Evolutionary conservation across 2,113 vertebrate species (phyloP).

Genomic region (Grus americana): DNA sequence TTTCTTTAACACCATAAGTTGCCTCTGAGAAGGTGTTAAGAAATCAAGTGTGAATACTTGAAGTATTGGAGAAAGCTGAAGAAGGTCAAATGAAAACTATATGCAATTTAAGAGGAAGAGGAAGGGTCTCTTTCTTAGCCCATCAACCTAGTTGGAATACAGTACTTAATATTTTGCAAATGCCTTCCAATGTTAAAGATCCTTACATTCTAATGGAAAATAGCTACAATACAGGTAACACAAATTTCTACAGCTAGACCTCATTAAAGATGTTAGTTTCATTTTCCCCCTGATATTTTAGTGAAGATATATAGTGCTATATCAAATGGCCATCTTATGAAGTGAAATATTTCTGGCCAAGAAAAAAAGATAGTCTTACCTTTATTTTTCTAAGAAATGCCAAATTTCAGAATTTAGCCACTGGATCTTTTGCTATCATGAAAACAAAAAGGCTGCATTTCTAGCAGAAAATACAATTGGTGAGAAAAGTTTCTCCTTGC

Average conservation of each 20-base stretch:
- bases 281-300: neutral
- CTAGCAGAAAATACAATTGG: neutral
- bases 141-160: neutral
- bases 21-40: neutral
- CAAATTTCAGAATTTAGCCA: neutral
- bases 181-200: neutral
- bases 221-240: neutral
- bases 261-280: neutral
- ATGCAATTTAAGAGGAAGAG: neutral
- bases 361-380: constrained; percentile 28
- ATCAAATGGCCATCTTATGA: neutral
- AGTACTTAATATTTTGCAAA: neutral
- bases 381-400: constrained; percentile 41
- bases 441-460: constrained; percentile 1
- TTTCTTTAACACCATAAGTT: neutral
- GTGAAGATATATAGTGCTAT: neutral
- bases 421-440: neutral
- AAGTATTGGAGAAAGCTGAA: neutral
- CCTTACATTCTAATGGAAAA: neutral
- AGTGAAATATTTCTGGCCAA: neutral
- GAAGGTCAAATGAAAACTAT: neutral
- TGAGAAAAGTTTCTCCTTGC: neutral
- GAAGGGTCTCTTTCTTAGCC: neutral
- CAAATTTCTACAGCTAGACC: neutral
- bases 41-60: neutral